Base-by-base conservation (phyloP, 2,797 vertebrate species). In the Sebastes alutus region DNA sequence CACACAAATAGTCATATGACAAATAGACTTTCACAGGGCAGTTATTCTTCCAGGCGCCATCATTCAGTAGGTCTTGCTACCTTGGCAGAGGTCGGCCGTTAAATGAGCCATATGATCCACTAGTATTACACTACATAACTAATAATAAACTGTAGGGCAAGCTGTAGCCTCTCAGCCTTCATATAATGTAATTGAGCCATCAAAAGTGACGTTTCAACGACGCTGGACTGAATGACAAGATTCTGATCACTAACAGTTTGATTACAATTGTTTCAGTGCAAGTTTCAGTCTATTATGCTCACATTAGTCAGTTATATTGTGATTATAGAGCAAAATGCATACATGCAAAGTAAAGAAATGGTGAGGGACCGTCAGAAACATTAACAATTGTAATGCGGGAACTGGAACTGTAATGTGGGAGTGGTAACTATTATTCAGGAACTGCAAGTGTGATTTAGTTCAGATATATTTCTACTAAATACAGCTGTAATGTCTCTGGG, bases 51-150 rank as follows among this genome's bases (percentile, higher is more conserved):
- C 58, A 71, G 78, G 72, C 18, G 71, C 68, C 61, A 46, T 88
- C 75, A 77, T 56, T 61, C 69, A 70, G 75, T 55, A 73, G 14
- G 54, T 78, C 76, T 25, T 77, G 70, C 54, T 75, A 46, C 55
- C 33, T 72, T 81, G 76, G 81, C 72, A 72, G 42, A 63, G 35
- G 58, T 66, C 3, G 11, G 56, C 38, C 16, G 64, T 89, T 85
- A 90, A 88, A 90, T 78, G 72, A 81, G 72, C 80, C 60, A 76
- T 77, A 81, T 52, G 67, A 90, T 81, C 77, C 65, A 54, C 63
- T 13, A 59, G 63, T 71, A 63, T 84, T 71, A 83, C 66, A 76
- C 64, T 46, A 68, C 88, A 42, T 54, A 62, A 59, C 66, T 59
- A 73, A 29, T 67, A 87, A 78, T 75, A 83, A 86, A 79, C 81